Conservation (phyloP, 2,888 invertebrate species). For the Notocelia uddmanniana region DNA sequence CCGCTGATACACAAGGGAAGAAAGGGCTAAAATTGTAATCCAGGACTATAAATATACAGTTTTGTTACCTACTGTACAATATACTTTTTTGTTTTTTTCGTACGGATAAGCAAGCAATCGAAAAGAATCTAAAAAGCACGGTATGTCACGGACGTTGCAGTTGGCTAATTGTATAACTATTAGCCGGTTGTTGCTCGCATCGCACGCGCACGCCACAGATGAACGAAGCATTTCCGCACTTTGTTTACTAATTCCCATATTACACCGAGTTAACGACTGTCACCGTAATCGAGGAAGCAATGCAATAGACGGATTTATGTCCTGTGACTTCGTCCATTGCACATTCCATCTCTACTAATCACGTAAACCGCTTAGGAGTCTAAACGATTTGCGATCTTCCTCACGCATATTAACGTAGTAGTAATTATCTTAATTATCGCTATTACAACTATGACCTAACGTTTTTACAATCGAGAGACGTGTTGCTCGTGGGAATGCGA, state of each 20-base stretch:
- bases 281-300: slow-evolving; percentile 47
- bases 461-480: slow-evolving; percentile 49
- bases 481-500: slow-evolving; percentile 58
- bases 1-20: too few relatives aligned
- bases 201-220: slow-evolving; percentile 51
- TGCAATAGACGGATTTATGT: neutral
- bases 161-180: slow-evolving; percentile 56
- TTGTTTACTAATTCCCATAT: slow-evolving; percentile 54
- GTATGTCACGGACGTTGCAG: slow-evolving; percentile 30
- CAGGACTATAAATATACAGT: too few relatives aligned
- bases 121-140: slow-evolving; percentile 3
- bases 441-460: slow-evolving; percentile 42
- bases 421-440: slow-evolving; percentile 25
- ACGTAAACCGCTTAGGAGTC: slow-evolving; percentile 8
- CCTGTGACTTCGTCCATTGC: neutral
- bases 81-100: neutral
- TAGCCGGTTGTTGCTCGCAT: slow-evolving; percentile 57
- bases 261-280: slow-evolving; percentile 53
- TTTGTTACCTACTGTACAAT: too few relatives aligned
- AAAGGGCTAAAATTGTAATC: too few relatives aligned
- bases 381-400: slow-evolving; percentile 35
- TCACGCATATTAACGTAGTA: slow-evolving; percentile 40
- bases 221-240: slow-evolving; percentile 58
- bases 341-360: neutral
- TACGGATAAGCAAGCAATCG: neutral